Base-by-base conservation (phyloP, 2,113 vertebrate genomes). In the Oncorhynchus nerka region DNA sequence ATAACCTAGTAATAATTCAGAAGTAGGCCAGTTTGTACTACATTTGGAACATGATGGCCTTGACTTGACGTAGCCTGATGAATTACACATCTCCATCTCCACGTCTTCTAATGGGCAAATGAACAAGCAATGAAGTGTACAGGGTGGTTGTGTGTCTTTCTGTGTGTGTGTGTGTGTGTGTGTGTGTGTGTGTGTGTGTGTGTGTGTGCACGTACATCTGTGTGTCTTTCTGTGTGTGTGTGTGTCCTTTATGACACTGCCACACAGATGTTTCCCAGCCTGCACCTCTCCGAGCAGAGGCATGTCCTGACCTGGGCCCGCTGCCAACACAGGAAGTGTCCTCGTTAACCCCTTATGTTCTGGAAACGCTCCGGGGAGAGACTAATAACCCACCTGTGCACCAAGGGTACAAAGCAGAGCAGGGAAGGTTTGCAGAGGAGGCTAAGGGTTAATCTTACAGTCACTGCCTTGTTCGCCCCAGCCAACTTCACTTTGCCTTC, bases 251-350 rank as follows among this genome's bases (percentile, higher is more conserved):
- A 80, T 86, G 92, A 66, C 49, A 80, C 81, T 84, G 64, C 84
- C 76, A 81, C 90, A 93, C 94, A 97, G 95, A 95, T 96, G 95
- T 95, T 96, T 95, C 84, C 86, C 70, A 93, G 93, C 95, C 93
- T 95, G 90, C 84, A 95, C 89, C 90, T 94, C 93, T 91, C 87
- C 90, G 9, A 45, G 8, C 39, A 45, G 39, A 92, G 92, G 92
- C 95, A 92, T 93, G 93, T 90, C 92, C 92, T 91, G 75, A 86
- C 91, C 93, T 92, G 94, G 95, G 95, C 96, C 87, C 70, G 72
- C 84, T 88, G 95, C 96, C 95, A 97, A 92, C 82, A 76, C 87
- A 85, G 87, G 83, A 91, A 93, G 91, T 93, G 80, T 92, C 75
- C 81, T 57, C 34, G 76, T 95, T 97, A 96, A 96, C 95, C 94